Base-by-base conservation (phyloP, 2,797 vertebrate genomes). In the Notolabrus celidotus region DNA sequence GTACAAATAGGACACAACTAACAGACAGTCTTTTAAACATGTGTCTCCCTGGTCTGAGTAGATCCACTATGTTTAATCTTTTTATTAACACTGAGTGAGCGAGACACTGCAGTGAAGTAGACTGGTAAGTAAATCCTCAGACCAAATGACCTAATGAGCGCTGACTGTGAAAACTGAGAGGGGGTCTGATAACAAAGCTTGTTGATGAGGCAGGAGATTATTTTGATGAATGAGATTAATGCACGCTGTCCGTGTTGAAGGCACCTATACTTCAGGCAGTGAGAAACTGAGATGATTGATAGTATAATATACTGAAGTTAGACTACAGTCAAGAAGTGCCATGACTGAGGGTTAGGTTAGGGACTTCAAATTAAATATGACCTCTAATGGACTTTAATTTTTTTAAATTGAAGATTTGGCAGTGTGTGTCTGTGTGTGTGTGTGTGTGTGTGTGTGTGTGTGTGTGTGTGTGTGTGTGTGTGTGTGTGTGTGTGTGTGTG, bases 201-300 rank as follows among this genome's bases (percentile, higher is more conserved):
- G 38, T 14, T 61, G 11, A 10, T 4, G 8, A 60, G 47, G 43
- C 15, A 22, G 46, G 5, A 17, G 27, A 41, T 45, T 61, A 20
- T 10, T n/a, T 1, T 33, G 39, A 65, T 74, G 34, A 49, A 69
- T 39, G 54, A 39, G 50, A 29, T 22, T 10, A 3, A n/a, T 10
- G 11, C 47, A 27, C 43, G 20, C 50, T 55, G 58, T 36, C 15
- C 43, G 16, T 1, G 22, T 17, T 25, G 25, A 55, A 1, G 5
- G 52, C n/a, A 33, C 33, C 34, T 54, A 3, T 12, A 25, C 41
- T 55, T 57, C 42, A 15, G 23, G 5, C 60, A 7, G 2, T 12
- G n/a, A 56, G 45, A 57, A 63, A 54, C 46, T 22, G 43, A 53
- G 52, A 69, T 33, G 42, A 57, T 36, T 54, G 56, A 68, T 65